Evolutionary conservation across 2,113 vertebrate genomes (phyloP).

Genomic region (Gavia stellata): DNA sequence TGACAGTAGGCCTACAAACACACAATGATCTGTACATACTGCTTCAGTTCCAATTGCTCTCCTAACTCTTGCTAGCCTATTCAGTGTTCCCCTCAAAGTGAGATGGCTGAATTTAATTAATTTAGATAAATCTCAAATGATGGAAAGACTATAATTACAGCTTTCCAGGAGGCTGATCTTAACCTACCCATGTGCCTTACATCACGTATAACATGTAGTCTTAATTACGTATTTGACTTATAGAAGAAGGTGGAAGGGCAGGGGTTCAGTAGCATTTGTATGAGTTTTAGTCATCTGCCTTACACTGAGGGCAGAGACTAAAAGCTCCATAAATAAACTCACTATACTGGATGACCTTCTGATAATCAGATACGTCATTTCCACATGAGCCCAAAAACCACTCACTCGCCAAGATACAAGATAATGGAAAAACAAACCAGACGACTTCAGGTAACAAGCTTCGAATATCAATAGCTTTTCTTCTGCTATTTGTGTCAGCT

Average conservation of each 20-base stretch:
- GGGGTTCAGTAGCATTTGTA: background rate
- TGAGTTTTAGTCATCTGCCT: background rate
- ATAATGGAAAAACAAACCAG: background rate
- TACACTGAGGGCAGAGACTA: background rate
- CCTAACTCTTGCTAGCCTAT: background rate
- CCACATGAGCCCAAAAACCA: background rate
- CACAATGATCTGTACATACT: background rate
- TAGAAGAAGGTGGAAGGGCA: background rate
- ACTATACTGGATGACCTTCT: background rate
- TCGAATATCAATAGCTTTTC: background rate
- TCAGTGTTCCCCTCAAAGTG: background rate
- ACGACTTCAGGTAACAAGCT: background rate
- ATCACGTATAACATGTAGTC: background rate
- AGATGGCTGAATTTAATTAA: background rate
- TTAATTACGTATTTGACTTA: background rate
- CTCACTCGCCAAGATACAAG: background rate
- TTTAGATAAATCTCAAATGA: background rate
- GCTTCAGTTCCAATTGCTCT: background rate
- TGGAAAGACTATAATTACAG: background rate
- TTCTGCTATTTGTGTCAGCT: background rate
- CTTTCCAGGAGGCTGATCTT: background rate
- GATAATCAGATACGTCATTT: background rate
- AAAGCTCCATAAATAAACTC: background rate
- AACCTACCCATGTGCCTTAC: background rate
- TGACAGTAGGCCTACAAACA: background rate